Evolutionary conservation across 2,113 vertebrate species (phyloP).

Genomic region (Beaufortia kweichowensis): DNA sequence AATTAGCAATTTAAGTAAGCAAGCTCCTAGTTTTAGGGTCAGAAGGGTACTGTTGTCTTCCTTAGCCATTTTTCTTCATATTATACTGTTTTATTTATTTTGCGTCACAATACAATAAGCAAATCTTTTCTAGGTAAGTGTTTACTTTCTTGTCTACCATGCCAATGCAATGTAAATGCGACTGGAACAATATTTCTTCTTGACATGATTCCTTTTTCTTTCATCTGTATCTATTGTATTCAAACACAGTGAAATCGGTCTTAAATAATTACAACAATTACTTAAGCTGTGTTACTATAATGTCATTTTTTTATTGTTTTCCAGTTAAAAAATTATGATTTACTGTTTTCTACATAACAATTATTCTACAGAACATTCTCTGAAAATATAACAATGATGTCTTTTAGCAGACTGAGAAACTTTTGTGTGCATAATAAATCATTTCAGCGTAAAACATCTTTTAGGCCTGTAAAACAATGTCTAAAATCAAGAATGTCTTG

Average conservation of each 20-base stretch:
- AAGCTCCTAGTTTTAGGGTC: background rate
- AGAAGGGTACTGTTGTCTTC: background rate
- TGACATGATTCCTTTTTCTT: background rate
- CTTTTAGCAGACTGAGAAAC: too few species aligned
- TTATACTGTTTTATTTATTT: background rate
- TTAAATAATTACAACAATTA: too few species aligned
- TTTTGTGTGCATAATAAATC: too few species aligned
- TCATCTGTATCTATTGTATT: background rate
- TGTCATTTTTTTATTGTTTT: too few species aligned
- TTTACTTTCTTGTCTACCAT: background rate
- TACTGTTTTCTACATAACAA: too few species aligned
- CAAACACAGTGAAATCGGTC: background rate
- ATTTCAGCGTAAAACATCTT: too few species aligned
- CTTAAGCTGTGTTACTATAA: too few species aligned
- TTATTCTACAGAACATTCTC: too few species aligned
- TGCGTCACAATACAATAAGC: background rate
- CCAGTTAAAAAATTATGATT: too few species aligned
- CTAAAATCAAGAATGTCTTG: too few species aligned
- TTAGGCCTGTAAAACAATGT: too few species aligned
- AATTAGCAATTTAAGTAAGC: background rate
- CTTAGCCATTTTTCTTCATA: background rate
- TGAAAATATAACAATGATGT: too few species aligned
- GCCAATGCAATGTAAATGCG: background rate
- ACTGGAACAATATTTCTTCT: background rate
- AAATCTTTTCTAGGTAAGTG: background rate